Evolutionary conservation across 2,113 vertebrate genomes (phyloP), one percentile per base, ranked within the genome.

Genomic region (Falco punctatus): DNA sequence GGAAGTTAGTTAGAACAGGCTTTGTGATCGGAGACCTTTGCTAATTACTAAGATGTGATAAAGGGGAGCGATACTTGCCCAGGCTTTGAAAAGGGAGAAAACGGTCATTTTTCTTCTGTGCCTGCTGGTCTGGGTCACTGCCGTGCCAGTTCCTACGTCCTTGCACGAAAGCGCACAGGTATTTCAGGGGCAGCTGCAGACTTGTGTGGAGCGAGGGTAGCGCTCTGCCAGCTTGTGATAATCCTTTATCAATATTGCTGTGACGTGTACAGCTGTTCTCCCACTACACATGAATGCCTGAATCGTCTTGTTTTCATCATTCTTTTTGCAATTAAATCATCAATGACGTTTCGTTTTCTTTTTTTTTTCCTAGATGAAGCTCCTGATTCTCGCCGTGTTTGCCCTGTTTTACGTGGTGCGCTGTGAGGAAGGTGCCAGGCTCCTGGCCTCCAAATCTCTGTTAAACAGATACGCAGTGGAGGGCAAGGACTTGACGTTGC

Each of bases 401-500:
- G 96, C 94, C 35, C 94, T 99, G 33, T 66, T 97, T 14, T 57
- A 52, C 7, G 65, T 61, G 40, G 94, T 67, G 23, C 94, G 7
- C 4, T 97, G 98, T 1, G 99, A 99, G 73, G 99, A 99, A 10
- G 99, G 99, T 0, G 99, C 99, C 84, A 97, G 99, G 54, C 97
- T 99, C 27, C 92, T 99, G 97, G 99, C 99, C 32, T 99, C 99
- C 77, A 99, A 99, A 33, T 98, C 99, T 3, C 97, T 99, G 18
- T 55, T 99, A 33, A 99, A 99, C 97, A 98, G 99, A 79, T 99
- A 99, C 0, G 99, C 99, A 0, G 99, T 99, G 92, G 99, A 99
- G 95, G 99, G 99, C 38, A 98, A 98, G 26, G 99, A 99, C 92
- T 97, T 99, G 35, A 99, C 99, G 2, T 92, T 99, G 91, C 99